Base-by-base conservation (phyloP, 2,113 vertebrate species). In the Miniopterus natalensis region DNA sequence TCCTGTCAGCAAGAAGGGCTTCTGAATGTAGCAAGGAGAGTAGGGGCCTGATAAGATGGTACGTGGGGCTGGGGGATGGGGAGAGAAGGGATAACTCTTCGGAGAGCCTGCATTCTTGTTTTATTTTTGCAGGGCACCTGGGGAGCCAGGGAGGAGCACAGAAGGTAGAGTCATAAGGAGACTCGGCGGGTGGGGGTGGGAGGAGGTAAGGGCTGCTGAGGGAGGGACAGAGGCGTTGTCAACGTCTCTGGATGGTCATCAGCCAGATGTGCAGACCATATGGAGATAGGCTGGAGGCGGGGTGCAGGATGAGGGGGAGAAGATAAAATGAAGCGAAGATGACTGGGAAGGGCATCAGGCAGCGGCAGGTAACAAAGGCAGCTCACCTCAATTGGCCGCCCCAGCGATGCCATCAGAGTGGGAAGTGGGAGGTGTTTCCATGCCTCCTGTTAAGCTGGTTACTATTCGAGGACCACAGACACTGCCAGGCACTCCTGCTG, bases 181-280 rank as follows among this genome's bases (percentile, higher is more conserved):
- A 8, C 66, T 1, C 94, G 11, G 53, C 1, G 9, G 94, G 95
- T 51, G 36, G 77, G 40, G 42, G 49, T 49, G 49, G 87, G 49
- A 78, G 81, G 93, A 84, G 40, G 23, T 1, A 7, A 55, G 79
- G 27, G 70, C 31, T 83, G 83, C 77, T 1, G 53, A 86, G 45
- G 74, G 75, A 63, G 36, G 80, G 85, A 75, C 15, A 55, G 14
- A 53, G 84, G 45, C 18, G 5, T 25, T 23, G 66, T 53, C 42
- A 12, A 42, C 65, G 13, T 92, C 81, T 77, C 89, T n/a, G 70
- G 81, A 59, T 63, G 83, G 83, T 51, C 83, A 47, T 63, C 18
- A n/a, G 96, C 86, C 93, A 97, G 97, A 94, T 94, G 91, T 79
- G 85, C 61, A 53, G 93, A 53, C 61, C 88, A 88, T 49, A 73